These are phyloP conservation scores for Argyrosomus regius DNA, from an alignment of 2,797 vertebrate species.

Conservation along the genomic window DNA sequence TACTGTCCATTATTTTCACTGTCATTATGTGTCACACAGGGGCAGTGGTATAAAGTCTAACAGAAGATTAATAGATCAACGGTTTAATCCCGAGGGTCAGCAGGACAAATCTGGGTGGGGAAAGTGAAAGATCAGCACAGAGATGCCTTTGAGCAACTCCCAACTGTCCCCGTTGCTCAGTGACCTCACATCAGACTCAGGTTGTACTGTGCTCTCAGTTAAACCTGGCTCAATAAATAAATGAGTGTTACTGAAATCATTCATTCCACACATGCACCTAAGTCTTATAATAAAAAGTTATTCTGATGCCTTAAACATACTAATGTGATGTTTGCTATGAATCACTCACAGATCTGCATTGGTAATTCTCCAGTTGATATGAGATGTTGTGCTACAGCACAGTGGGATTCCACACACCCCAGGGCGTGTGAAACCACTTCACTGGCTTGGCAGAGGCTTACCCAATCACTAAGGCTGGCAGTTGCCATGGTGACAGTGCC, in stretches of 20 bases:
- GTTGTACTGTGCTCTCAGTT: neutral
- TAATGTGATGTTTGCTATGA: neutral
- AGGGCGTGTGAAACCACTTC: neutral
- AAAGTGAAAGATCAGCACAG: neutral
- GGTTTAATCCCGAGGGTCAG: neutral
- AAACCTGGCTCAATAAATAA: neutral
- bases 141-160: neutral
- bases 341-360: neutral
- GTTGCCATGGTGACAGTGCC: slow-evolving; percentile 53
- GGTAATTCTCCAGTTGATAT: neutral
- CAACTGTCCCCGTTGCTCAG: neutral
- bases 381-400: neutral
- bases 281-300: neutral
- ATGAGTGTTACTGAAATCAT: neutral
- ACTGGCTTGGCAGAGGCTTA: slow-evolving; percentile 10
- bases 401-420: slow-evolving; percentile 14
- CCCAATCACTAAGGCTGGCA: slow-evolving; percentile 22
- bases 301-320: neutral
- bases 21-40: neutral
- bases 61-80: neutral
- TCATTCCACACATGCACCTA: neutral
- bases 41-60: neutral
- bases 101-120: neutral
- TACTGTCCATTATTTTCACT: too few species aligned
- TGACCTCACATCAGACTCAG: neutral